Evolutionary conservation across 2,797 vertebrate species (phyloP), one percentile per base, ranked within the genome.

Genomic region (Thamnophis elegans): DNA sequence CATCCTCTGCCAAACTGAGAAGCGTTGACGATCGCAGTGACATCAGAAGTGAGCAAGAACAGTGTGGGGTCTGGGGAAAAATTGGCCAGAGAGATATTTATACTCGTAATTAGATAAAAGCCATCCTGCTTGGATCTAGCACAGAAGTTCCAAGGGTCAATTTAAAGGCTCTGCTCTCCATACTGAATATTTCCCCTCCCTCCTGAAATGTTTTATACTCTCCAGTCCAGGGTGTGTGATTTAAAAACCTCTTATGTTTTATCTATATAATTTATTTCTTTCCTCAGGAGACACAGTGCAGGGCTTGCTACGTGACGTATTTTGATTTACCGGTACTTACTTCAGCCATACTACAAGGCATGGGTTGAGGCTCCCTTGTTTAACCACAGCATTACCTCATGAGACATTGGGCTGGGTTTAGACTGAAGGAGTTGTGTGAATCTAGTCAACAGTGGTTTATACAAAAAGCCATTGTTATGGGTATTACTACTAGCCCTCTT

Each of bases 51-150:
- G 73, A 86, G 59, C 47, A 25, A 89, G 59, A 92, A 91, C 85
- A 88, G 58, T 22, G 28, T 93, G 92, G 60, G 86, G 86, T 73
- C 88, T 78, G 26, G 14, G 28, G n/a, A 51, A n/a, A 60, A 56
- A 36, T 62, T 90, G 85, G 73, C 56, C 47, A 93, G 78, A 56
- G 85, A 89, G 54, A 32, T 78, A 51, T 89, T 51, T 20, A 42
- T 53, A 53, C 6, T 92, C 51, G 68, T 51, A 12, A 56, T 93
- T 78, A 94, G 93, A 94, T 94, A 92, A 93, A 94, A 89, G 58
- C 82, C 89, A 54, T 36, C 91, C 91, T 36, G 42, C 88, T 94
- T 60, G 91, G 93, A 93, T 82, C 59, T 93, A 91, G 94, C 59
- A 55, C 78, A 94, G 60, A 59, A 14, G 8, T 89, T 88, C 62